Conservation (phyloP, 2,113 vertebrate species). For the Lagopus leucura region DNA sequence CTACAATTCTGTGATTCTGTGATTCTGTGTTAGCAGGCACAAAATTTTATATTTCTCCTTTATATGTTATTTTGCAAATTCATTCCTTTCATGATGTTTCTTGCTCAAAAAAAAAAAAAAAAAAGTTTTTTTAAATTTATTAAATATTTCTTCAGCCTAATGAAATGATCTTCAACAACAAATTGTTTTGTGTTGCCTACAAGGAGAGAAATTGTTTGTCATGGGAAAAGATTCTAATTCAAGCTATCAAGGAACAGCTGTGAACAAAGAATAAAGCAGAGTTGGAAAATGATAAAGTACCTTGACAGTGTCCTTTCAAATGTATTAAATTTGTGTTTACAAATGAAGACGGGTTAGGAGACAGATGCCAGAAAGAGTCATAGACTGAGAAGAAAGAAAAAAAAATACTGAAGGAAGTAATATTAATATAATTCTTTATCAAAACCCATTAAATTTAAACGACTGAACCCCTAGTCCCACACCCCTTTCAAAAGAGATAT, state of each 20-base stretch:
- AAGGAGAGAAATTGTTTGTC: neutral
- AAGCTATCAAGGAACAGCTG: neutral
- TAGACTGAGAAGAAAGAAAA: neutral
- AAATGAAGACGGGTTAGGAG: slow-evolving; percentile 10
- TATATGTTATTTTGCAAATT: neutral
- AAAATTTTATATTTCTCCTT: neutral
- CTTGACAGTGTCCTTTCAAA: slow-evolving; percentile 46
- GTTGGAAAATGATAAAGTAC: slow-evolving; percentile 1
- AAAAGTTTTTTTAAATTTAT: neutral
- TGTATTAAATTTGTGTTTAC: slow-evolving; percentile 35
- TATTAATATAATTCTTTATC: neutral
- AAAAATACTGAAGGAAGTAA: neutral
- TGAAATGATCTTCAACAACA: neutral
- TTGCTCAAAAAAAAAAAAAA: neutral
- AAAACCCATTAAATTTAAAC: neutral
- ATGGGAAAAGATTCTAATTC: neutral
- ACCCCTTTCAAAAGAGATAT: neutral
- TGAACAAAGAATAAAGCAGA: slow-evolving; percentile 43
- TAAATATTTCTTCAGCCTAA: neutral
- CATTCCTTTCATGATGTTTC: neutral
- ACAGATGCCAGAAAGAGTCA: slow-evolving; percentile 39
- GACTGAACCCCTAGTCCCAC: neutral
- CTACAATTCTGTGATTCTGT: no score
- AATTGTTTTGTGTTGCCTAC: neutral
- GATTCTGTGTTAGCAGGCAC: neutral